Evolutionary conservation across 2,888 invertebrate species (phyloP).

Genomic region (Tryphoninae sp.): DNA sequence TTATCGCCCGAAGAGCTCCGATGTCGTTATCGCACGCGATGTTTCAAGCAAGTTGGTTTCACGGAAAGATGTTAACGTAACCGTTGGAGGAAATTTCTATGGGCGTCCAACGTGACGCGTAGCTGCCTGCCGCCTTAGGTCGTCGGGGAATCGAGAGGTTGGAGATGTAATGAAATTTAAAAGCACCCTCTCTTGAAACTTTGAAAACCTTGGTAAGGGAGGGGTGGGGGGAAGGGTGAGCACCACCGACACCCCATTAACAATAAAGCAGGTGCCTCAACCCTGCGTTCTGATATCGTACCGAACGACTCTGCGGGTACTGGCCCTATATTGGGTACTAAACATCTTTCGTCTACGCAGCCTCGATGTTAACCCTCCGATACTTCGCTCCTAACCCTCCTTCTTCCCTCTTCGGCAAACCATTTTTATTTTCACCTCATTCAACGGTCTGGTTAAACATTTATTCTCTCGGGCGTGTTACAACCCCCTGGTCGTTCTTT

Average conservation of each 20-base stretch:
- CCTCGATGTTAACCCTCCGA: conserved; percentile 14
- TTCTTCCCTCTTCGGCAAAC: conserved; percentile 15
- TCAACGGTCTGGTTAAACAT: conserved; percentile 43
- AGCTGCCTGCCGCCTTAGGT: conserved; percentile 4
- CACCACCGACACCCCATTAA: conserved; percentile 75
- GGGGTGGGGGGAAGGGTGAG: not conserved
- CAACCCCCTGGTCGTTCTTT: conserved; percentile 3
- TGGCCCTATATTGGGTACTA: conserved; percentile 35
- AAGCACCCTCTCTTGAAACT: conserved; percentile 71
- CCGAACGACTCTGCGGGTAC: conserved; percentile 36
- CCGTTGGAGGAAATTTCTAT: conserved; percentile 73
- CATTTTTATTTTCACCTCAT: conserved; percentile 39
- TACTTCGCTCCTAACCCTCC: conserved; percentile 4
- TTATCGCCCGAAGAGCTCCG: conserved; percentile 61
- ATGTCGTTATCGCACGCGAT: conserved; percentile 63
- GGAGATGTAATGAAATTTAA: conserved; percentile 77
- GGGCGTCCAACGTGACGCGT: conserved; percentile 72
- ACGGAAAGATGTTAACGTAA: conserved; percentile 64
- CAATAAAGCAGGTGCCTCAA: conserved; percentile 73
- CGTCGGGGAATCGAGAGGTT: conserved; percentile 15
- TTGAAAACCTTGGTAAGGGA: conserved; percentile 65
- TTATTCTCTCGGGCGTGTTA: conserved; percentile 9
- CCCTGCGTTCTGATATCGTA: conserved; percentile 52
- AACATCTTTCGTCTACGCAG: conserved; percentile 32
- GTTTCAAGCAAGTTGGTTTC: conserved; percentile 18